Percentiles rank a stretch among this genome's conserved stretches.
These are phyloP conservation scores for Tamandua tetradactyla DNA, from an alignment of 2,797 vertebrate species.

Conservation along the genomic window DNA sequence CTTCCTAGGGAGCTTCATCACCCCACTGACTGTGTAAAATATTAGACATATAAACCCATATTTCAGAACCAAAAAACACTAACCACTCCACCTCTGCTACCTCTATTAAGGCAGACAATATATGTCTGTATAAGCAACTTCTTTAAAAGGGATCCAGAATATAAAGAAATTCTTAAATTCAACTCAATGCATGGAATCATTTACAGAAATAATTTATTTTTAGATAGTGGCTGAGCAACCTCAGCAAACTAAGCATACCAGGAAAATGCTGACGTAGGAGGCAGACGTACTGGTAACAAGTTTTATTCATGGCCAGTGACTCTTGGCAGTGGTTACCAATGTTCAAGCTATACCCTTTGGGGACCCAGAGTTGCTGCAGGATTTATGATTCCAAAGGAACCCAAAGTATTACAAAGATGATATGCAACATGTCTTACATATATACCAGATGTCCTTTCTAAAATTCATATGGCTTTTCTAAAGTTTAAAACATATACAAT, in stretches of 20 bases:
- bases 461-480: background rate
- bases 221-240: background rate
- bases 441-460: background rate
- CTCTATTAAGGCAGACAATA: background rate
- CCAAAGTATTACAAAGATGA: background rate
- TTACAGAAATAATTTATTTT: background rate
- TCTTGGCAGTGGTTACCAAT: background rate
- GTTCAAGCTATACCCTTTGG: background rate
- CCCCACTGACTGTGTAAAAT: background rate
- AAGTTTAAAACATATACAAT: slow-evolving; percentile 3
- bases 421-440: background rate
- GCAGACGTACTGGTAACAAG: background rate
- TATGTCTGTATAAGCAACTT: background rate
- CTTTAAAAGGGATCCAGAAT: background rate
- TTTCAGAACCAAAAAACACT: background rate
- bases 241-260: background rate
- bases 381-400: background rate
- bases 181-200: background rate
- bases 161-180: background rate
- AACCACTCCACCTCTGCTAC: background rate
- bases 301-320: background rate
- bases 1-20: background rate
- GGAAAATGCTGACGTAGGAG: background rate
- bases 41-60: background rate
- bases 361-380: background rate